phyloP scores from a whole-genome alignment of 2,888 invertebrate species.

The Microctonus hyperodae region DNA sequence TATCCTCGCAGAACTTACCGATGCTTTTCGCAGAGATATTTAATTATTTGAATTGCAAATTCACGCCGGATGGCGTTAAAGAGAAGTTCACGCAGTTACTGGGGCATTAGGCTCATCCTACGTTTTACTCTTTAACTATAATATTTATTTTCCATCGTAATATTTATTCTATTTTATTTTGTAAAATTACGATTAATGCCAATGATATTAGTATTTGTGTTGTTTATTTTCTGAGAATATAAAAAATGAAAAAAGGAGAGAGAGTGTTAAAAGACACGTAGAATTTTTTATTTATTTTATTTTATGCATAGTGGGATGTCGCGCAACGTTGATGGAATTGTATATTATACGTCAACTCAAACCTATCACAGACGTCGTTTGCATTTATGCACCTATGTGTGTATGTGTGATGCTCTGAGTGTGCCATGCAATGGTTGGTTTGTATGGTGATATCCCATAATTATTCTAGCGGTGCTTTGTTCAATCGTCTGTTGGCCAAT shows the following conservation, averaged over 20 bases:
- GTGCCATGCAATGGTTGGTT: neutral
- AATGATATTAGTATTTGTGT: neutral
- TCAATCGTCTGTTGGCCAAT: conserved; percentile 61
- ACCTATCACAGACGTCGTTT: neutral
- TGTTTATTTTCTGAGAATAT: neutral
- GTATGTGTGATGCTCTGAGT: neutral
- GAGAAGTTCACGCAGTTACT: conserved; percentile 51
- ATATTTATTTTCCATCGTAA: conserved; percentile 1
- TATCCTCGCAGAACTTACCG: conserved; percentile 7
- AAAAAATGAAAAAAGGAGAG: neutral
- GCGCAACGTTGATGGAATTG: conserved; percentile 1
- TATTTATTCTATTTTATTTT: neutral
- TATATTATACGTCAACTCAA: neutral
- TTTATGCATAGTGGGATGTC: neutral
- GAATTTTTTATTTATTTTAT: neutral
- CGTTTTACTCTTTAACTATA: neutral
- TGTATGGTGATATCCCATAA: conserved; percentile 44
- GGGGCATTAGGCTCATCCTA: conserved; percentile 52
- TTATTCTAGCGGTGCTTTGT: conserved; percentile 59
- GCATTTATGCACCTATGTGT: neutral
- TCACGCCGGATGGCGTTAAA: conserved; percentile 36
- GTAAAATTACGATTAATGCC: too few relatives aligned
- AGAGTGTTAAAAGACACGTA: neutral
- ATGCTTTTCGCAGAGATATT: conserved; percentile 42
- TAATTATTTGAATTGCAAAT: conserved; percentile 58